A percentile compares a stretch with the other conserved stretches of the same genome.
phyloP scores from a whole-genome alignment of 1,140 invertebrate genomes.

The Drosophila arawakana region DNA sequence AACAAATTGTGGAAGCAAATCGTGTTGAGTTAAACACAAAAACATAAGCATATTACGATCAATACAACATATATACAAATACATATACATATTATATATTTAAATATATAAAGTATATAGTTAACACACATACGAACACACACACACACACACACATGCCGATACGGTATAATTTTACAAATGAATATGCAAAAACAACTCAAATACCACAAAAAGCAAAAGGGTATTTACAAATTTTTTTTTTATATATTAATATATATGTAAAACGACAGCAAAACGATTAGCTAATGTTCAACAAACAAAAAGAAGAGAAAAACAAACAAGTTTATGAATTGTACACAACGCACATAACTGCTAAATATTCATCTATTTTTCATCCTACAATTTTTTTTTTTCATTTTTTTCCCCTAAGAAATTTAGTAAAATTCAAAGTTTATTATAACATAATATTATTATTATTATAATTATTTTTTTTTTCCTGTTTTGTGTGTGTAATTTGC shows the following conservation, averaged over 20 bases:
- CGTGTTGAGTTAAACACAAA: constrained; percentile 50
- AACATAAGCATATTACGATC: constrained; percentile 68
- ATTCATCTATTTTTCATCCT: constrained; percentile 13
- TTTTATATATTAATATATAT: constrained; percentile 26
- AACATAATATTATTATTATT: constrained; percentile 40
- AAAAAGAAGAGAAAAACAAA: constrained; percentile 24
- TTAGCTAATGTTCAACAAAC: constrained; percentile 56
- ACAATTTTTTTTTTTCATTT: constrained; percentile 14
- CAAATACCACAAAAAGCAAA: constrained; percentile 21
- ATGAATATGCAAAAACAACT: constrained; percentile 34
- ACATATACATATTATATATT: constrained; percentile 41
- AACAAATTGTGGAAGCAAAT: constrained; percentile 45
- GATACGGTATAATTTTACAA: constrained; percentile 55
- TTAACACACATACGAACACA: constrained; percentile 38
- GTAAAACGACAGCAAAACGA: constrained; percentile 44
- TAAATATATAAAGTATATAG: constrained; percentile 47
- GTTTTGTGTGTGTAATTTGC: constrained; percentile 29
- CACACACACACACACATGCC: constrained; percentile 40
- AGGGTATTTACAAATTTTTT: constrained; percentile 36
- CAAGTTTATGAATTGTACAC: constrained; percentile 48
- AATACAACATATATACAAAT: constrained; percentile 57
- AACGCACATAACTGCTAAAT: constrained; percentile 50
- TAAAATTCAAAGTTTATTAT: constrained; percentile 65
- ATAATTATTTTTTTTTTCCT: constrained; percentile 40
- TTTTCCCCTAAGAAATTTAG: constrained; percentile 56